Base-by-base conservation (phyloP, 2,888 invertebrate species). In the Phrixothrix hirtus region DNA sequence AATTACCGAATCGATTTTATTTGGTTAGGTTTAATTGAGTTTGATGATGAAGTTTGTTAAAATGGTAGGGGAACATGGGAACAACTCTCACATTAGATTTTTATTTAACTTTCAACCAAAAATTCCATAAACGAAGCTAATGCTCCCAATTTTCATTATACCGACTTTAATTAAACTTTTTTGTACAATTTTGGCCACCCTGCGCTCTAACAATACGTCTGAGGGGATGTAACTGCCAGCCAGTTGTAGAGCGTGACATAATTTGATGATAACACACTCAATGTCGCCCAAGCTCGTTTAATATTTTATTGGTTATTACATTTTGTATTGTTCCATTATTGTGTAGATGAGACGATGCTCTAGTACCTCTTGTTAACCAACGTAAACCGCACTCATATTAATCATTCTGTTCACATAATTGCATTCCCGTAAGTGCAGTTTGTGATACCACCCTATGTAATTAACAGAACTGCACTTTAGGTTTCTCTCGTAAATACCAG, bases 381-480 rank as follows among this genome's bases (percentile, higher is more conserved):
- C 56, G 60, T 59, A 59, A 61, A 65, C 68, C 65, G 59, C 67
- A 66, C 66, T 66, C 67, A 68, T 65, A 71, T 71, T 70, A 71
- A 69, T 71, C 71, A 71, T 68, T 63, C 65, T 62, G 60, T 63
- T 59, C 67, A 68, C 68, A 70, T 72, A 70, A 72, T 71, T 71
- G 69, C 69, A 65, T 70, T 70, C 70, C 69, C 70, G 68, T 69
- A 69, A 71, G 70, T 70, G 68, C 66, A 66, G 61, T 67, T 62
- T 62, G 58, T 59, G 61, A 59, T 60, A 65, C 63, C 67, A 66
- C 69, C 64, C 69, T 62, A 65, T 64, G 68, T 66, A 72, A 72
- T 72, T 71, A 72, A 70, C 69, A 66, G 54, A 55, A 63, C 65
- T 56, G 70, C 71, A 67, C 61, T 68, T 72, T 68, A 68, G 64